These are phyloP conservation scores for Clamator glandarius DNA, from an alignment of 2,797 vertebrate species.

Conservation along the genomic window DNA sequence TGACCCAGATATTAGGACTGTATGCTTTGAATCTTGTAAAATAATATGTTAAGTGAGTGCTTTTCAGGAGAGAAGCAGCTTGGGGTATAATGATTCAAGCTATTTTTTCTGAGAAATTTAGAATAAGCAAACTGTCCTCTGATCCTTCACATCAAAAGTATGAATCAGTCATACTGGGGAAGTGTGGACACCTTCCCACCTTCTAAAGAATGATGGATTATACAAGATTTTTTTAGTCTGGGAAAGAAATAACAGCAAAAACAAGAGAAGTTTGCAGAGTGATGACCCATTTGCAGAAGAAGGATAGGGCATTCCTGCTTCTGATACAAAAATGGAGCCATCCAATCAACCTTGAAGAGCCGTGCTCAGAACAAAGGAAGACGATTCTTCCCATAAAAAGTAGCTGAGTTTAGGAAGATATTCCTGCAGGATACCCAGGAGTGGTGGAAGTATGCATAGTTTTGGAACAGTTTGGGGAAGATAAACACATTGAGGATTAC, in stretches of 20 bases:
- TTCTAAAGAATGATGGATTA: neutral
- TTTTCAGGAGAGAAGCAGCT: neutral
- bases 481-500: neutral
- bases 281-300: neutral
- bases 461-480: neutral
- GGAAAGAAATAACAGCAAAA: neutral
- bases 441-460: neutral
- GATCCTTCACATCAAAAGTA: neutral
- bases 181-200: neutral
- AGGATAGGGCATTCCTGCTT: neutral
- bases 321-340: neutral
- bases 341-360: neutral
- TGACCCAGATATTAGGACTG: neutral
- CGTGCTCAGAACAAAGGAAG: neutral
- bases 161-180: neutral
- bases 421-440: neutral
- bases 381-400: neutral
- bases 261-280: fast-evolving
- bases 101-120: neutral
- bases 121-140: neutral
- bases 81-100: neutral
- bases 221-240: neutral
- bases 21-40: neutral
- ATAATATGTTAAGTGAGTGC: neutral
- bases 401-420: neutral